These are phyloP conservation scores for Dexiosoma caninum DNA, from an alignment of 2,888 invertebrate genomes.

Conservation along the genomic window DNA sequence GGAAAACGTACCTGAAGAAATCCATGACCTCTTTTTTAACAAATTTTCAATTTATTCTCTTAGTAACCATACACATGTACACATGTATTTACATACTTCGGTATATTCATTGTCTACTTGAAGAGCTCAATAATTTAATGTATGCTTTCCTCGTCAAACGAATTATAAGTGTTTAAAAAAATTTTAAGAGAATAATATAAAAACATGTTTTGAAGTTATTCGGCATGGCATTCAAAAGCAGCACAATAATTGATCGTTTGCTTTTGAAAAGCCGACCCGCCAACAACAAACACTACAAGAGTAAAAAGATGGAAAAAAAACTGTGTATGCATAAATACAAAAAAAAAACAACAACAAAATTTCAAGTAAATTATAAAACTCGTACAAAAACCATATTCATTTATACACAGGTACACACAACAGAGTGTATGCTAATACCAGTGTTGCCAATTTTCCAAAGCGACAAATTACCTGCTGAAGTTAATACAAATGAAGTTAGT, in stretches of 20 bases:
- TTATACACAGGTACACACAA: neutral
- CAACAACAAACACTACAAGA: conserved; percentile 66
- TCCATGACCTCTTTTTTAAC: too few relatives aligned
- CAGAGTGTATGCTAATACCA: neutral
- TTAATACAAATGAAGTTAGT: too few relatives aligned
- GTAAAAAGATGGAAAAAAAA: conserved; percentile 51
- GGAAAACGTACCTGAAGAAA: too few relatives aligned
- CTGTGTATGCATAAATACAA: neutral
- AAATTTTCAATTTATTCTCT: neutral
- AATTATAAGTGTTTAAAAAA: conserved; percentile 19
- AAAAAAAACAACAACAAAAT: conserved; percentile 43
- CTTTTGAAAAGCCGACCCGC: conserved; percentile 64
- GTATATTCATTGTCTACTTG: neutral
- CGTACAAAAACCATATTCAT: conserved; percentile 19
- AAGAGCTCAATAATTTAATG: too few relatives aligned
- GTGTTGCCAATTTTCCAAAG: neutral
- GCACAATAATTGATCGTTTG: conserved; percentile 65
- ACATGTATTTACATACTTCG: neutral
- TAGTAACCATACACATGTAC: neutral
- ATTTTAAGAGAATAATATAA: conserved; percentile 28
- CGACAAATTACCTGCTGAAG: too few relatives aligned
- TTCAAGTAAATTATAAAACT: conserved; percentile 28
- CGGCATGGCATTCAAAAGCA: conserved; percentile 63
- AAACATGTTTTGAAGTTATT: conserved; percentile 61
- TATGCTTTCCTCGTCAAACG: conserved; percentile 12